Conservation (phyloP, 2,888 invertebrate species). For the Bhutanitis thaidina region DNA sequence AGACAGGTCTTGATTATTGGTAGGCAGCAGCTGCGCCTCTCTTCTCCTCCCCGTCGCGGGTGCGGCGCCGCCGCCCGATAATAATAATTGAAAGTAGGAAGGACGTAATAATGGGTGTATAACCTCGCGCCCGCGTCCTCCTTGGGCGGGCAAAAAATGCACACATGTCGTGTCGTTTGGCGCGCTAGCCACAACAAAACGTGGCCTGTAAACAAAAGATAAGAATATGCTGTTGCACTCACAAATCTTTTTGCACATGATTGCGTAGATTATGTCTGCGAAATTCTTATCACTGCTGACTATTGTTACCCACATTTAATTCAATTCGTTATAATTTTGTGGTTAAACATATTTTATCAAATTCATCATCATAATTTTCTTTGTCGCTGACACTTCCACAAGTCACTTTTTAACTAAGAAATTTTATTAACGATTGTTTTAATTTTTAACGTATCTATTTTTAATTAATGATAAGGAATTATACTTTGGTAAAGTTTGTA, state of each 20-base stretch:
- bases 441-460: no score
- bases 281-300: slow-evolving; percentile 35
- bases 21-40: slow-evolving; percentile 81
- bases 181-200: slow-evolving; percentile 45
- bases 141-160: slow-evolving; percentile 80
- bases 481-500: slow-evolving; percentile 10
- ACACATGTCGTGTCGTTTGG: slow-evolving; percentile 66
- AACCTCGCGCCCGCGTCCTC: slow-evolving; percentile 80
- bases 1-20: slow-evolving; percentile 79
- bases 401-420: no score
- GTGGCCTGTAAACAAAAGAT: slow-evolving; percentile 59
- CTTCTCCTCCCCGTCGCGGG: slow-evolving; percentile 77
- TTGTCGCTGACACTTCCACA: no score
- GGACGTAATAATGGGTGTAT: slow-evolving; percentile 81
- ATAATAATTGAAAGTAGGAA: slow-evolving; percentile 81
- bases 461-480: no score
- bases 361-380: no score
- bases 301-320: neutral
- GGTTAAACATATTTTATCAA: no score
- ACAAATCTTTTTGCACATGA: slow-evolving; percentile 51
- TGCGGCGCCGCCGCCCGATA: slow-evolving; percentile 76
- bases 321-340: no score
- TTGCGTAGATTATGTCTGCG: slow-evolving; percentile 44
- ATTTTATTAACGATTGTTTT: no score
- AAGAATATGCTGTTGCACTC: slow-evolving; percentile 41